Conservation (phyloP, 2,113 vertebrate species). For the Corythaeola cristata region DNA sequence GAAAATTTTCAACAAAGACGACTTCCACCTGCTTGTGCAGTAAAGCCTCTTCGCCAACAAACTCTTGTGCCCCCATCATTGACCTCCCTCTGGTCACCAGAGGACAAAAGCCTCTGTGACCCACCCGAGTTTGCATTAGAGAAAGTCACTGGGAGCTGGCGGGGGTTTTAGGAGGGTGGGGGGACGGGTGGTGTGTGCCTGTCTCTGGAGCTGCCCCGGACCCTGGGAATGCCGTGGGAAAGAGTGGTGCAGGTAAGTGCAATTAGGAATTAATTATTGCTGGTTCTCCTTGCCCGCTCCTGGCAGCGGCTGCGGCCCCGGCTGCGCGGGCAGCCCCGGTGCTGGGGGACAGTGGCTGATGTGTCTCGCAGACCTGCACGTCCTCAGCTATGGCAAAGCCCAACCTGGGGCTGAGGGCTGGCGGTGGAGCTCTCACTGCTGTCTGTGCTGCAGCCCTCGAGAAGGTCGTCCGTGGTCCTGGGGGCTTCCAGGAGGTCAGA, state of each 20-base stretch:
- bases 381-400: neutral
- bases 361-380: neutral
- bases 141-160: neutral
- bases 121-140: neutral
- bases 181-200: rapidly evolving
- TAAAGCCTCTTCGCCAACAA: neutral
- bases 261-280: neutral
- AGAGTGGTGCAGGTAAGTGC: neutral
- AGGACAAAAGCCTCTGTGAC: neutral
- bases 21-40: neutral
- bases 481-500: neutral
- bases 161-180: neutral
- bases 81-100: neutral
- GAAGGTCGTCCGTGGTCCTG: neutral
- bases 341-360: too few relatives aligned
- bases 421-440: rapidly evolving
- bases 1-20: neutral
- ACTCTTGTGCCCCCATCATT: neutral
- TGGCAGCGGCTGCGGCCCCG: neutral
- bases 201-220: neutral
- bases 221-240: neutral
- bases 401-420: rapidly evolving
- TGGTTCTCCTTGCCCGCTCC: neutral
- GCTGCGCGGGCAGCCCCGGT: neutral
- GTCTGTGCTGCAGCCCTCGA: neutral